phyloP scores from a whole-genome alignment of 2,888 invertebrate species.

The Drosophila prostipennis region DNA sequence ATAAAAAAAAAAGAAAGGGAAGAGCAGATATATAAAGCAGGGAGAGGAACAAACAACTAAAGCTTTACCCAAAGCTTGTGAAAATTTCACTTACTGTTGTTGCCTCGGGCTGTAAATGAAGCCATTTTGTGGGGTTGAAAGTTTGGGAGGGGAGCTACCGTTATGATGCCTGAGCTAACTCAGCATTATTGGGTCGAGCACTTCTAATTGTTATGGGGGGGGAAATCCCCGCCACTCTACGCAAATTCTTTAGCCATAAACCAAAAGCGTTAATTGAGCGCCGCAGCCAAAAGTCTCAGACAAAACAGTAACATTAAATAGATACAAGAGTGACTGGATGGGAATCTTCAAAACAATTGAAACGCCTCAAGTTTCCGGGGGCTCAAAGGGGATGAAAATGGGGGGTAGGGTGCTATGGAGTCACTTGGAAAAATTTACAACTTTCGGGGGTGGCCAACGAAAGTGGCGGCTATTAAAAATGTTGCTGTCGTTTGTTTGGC shows the following conservation, averaged over 20 bases:
- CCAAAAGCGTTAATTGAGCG: slow-evolving; percentile 76
- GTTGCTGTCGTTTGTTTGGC: slow-evolving; percentile 50
- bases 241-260: slow-evolving; percentile 62
- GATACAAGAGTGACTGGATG: slow-evolving; percentile 28
- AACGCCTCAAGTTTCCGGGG: slow-evolving; percentile 20
- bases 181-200: slow-evolving; percentile 48
- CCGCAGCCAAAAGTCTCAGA: slow-evolving; percentile 27
- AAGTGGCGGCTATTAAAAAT: slow-evolving; percentile 65
- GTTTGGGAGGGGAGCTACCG: slow-evolving; percentile 9
- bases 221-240: slow-evolving; percentile 16
- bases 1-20: background rate
- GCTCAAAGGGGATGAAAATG: background rate
- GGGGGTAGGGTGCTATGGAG: background rate
- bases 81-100: slow-evolving; percentile 44
- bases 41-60: slow-evolving; percentile 29
- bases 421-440: slow-evolving; percentile 71
- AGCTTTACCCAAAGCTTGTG: slow-evolving; percentile 42
- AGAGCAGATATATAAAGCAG: background rate
- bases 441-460: slow-evolving; percentile 40
- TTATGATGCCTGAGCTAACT: slow-evolving; percentile 36
- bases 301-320: slow-evolving; percentile 61
- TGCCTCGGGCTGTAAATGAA: slow-evolving; percentile 57
- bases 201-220: slow-evolving; percentile 58
- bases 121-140: slow-evolving; percentile 53
- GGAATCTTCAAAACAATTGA: slow-evolving; percentile 38